Conservation (phyloP, 1,140 invertebrate genomes). For the Drosophila ogumai region DNA sequence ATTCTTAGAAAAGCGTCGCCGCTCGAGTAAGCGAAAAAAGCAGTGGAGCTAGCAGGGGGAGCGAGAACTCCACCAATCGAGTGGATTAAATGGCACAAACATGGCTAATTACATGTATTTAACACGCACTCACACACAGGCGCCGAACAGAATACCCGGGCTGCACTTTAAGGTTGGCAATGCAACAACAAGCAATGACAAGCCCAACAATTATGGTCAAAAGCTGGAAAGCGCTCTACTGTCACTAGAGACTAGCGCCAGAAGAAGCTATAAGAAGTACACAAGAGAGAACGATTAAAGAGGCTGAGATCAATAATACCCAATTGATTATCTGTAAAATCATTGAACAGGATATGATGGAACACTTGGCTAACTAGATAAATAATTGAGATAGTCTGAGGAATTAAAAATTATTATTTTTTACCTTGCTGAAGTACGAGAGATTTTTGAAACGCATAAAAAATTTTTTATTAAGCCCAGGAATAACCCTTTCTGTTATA, state of each 20-base stretch:
- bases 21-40: slow-evolving; percentile 35
- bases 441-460: too few relatives aligned
- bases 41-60: not conserved
- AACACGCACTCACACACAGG: slow-evolving; percentile 62
- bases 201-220: slow-evolving; percentile 78
- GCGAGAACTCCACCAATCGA: slow-evolving; percentile 42
- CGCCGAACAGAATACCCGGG: slow-evolving; percentile 5
- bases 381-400: too few relatives aligned
- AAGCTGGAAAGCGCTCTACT: slow-evolving; percentile 53
- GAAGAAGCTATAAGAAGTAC: not conserved
- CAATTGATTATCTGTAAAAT: slow-evolving; percentile 15
- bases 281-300: slow-evolving; percentile 1
- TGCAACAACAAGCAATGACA: slow-evolving; percentile 74
- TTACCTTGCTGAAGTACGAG: not conserved
- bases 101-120: slow-evolving; percentile 83
- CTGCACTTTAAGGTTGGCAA: slow-evolving; percentile 57
- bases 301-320: slow-evolving; percentile 4
- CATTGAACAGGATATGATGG: not conserved
- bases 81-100: slow-evolving; percentile 83
- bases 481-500: not conserved
- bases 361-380: not conserved
- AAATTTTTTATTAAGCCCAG: too few relatives aligned
- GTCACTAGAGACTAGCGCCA: slow-evolving; percentile 59
- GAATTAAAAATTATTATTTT: not conserved
- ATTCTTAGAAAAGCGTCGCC: slow-evolving; percentile 81